A percentile compares a stretch with the other conserved stretches of the same genome.
phyloP scores from a whole-genome alignment of 2,888 invertebrate species.

The Cotesia congregata region DNA sequence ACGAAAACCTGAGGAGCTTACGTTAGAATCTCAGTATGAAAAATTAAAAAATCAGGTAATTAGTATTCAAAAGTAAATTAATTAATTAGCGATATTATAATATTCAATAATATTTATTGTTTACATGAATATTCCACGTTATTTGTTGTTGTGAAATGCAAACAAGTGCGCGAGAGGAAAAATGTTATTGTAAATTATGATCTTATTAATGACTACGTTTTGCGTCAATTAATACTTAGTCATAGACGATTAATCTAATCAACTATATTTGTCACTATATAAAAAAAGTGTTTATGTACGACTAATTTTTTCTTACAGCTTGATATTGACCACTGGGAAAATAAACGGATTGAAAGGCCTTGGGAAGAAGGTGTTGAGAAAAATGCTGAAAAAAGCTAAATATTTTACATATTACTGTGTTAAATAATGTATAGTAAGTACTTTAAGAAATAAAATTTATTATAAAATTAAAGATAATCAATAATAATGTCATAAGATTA shows the following conservation, averaged over 20 bases:
- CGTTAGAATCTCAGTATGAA: constrained; percentile 31
- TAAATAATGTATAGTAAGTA: constrained; percentile 10
- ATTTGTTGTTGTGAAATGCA: not conserved
- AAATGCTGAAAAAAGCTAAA: not conserved
- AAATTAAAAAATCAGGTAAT: constrained; percentile 31
- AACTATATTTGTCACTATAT: not conserved
- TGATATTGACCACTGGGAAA: constrained; percentile 88
- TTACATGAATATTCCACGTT: not conserved
- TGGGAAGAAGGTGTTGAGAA: constrained; percentile 77
- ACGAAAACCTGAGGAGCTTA: constrained; percentile 17
- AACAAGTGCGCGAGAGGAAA: not conserved
- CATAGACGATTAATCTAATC: not conserved
- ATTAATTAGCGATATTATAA: not conserved
- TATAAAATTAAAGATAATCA: constrained; percentile 1
- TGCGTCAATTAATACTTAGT: not conserved
- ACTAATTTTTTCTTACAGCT: constrained; percentile 63
- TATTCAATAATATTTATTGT: not conserved
- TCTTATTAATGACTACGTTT: not conserved
- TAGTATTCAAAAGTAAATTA: not conserved
- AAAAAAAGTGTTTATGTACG: not conserved
- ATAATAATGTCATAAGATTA: not conserved
- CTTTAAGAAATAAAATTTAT: constrained; percentile 25
- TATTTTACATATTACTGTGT: not conserved
- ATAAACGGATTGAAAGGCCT: constrained; percentile 86
- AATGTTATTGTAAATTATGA: not conserved